Conservation (phyloP, 2,113 vertebrate species). For the Cathartes aura region DNA sequence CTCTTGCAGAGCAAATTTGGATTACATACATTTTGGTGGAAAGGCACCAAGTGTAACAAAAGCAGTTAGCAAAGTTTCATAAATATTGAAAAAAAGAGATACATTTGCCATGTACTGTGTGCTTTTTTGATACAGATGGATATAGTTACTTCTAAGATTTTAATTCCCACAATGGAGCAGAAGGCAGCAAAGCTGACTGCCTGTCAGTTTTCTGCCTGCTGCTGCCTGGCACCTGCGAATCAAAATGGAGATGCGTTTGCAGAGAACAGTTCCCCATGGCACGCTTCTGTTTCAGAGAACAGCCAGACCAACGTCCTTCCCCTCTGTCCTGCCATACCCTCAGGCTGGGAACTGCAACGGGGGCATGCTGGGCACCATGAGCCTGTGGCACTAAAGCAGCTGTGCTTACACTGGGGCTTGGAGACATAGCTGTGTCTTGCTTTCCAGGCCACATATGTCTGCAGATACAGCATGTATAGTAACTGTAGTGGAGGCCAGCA, state of each 20-base stretch:
- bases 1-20: background rate
- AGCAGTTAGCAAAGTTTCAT: background rate
- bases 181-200: background rate
- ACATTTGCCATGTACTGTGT: background rate
- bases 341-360: background rate
- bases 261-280: background rate
- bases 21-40: background rate
- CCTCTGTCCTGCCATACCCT: background rate
- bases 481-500: background rate
- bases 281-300: background rate
- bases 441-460: background rate
- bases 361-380: accelerated
- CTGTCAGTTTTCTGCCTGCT: background rate
- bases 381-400: background rate
- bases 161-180: background rate
- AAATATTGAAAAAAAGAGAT: background rate
- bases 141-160: background rate
- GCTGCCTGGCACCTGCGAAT: background rate
- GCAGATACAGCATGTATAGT: background rate
- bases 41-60: background rate
- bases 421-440: background rate
- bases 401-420: background rate
- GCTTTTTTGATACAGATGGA: background rate
- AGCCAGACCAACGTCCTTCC: background rate
- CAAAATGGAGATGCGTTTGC: background rate